Evolutionary conservation across 2,113 vertebrate species (phyloP).

Genomic region (Gymnarchus niloticus): DNA sequence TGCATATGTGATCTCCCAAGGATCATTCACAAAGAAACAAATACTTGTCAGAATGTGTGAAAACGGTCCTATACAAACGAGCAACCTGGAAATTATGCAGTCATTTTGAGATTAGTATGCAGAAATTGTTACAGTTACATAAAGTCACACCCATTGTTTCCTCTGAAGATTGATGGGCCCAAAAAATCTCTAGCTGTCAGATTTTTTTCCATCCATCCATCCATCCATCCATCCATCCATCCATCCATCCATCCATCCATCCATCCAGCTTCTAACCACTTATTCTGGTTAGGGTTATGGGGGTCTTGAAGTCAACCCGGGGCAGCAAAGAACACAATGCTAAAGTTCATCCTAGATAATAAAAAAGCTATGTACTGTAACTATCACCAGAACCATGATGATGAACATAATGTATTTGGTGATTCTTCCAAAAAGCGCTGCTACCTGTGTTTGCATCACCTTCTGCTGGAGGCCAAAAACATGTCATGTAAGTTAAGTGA

Average conservation of each 20-base stretch:
- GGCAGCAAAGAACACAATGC: too few species aligned
- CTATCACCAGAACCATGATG: neutral
- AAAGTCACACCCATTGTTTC: neutral
- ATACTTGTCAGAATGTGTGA: neutral
- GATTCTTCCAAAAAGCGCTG: neutral
- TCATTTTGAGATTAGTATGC: neutral
- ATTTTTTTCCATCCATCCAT: neutral
- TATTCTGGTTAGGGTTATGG: neutral
- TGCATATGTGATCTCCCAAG: neutral
- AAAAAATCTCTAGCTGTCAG: neutral
- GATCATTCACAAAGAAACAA: neutral
- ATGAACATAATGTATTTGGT: neutral
- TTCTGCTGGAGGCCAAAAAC: neutral
- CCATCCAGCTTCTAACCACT: neutral
- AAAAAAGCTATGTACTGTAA: too few species aligned
- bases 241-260: neutral
- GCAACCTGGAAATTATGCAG: neutral
- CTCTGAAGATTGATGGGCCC: neutral
- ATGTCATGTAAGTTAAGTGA: neutral
- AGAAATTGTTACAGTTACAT: too few species aligned
- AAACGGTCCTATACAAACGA: neutral
- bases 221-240: neutral
- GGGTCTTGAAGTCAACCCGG: neutral
- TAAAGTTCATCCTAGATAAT: too few species aligned
- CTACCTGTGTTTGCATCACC: neutral